phyloP scores from a whole-genome alignment of 2,888 invertebrate species.

The Plutella xylostella region DNA sequence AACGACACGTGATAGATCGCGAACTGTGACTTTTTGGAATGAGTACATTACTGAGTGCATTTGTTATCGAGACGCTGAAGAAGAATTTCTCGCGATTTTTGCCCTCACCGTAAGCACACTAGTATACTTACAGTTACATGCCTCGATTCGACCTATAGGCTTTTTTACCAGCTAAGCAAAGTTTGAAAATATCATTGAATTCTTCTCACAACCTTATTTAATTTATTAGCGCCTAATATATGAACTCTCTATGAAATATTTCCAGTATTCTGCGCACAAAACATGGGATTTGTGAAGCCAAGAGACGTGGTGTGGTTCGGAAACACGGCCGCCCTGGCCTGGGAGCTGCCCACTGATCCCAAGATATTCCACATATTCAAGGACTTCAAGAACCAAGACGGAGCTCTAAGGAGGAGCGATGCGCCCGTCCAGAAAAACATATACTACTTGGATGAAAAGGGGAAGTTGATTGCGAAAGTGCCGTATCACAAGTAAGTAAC shows the following conservation, averaged over 20 bases:
- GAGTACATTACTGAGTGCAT: too few species aligned
- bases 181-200: too few species aligned
- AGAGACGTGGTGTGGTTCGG: constrained; percentile 76
- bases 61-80: too few species aligned
- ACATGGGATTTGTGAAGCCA: constrained; percentile 67
- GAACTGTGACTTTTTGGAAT: too few species aligned
- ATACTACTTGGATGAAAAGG: constrained; percentile 42
- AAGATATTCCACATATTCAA: constrained; percentile 33
- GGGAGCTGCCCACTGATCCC: constrained; percentile 77
- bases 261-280: constrained; percentile 74
- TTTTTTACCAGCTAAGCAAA: too few species aligned
- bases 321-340: constrained; percentile 80
- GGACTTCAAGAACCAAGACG: constrained; percentile 23
- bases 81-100: too few species aligned
- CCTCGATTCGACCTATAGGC: too few species aligned
- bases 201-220: too few species aligned
- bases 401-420: constrained; percentile 32
- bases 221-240: too few species aligned
- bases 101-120: too few species aligned
- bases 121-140: too few species aligned
- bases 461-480: constrained; percentile 39
- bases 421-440: constrained; percentile 29
- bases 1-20: too few species aligned
- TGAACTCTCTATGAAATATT: constrained; percentile 15
- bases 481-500: constrained; percentile 44